Evolutionary conservation across 2,888 invertebrate genomes (phyloP), one percentile per base, ranked within the genome.

Genomic region (Drosophila pegasa): DNA sequence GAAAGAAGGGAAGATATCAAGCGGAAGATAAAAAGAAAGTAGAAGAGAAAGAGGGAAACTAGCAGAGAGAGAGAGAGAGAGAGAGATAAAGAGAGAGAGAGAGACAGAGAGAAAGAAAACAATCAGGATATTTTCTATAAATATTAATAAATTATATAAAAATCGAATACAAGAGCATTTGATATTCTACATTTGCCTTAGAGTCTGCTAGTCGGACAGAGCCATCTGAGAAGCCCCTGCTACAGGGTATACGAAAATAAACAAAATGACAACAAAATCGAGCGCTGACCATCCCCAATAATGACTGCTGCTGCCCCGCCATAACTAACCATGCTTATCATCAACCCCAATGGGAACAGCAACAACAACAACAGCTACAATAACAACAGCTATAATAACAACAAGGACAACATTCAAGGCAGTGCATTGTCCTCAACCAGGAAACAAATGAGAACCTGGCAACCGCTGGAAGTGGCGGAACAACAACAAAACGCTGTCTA

Each of bases 381-480:
- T n/a, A 25, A 16, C 37, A 33, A 20, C 22, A 48, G 16, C 10
- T 25, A 31, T 48, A 56, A 18, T 14, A 18, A 25, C 50, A 27
- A 20, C 33, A 38, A 20, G 35, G 61, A 65, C 54, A 66, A 64
- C 52, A 41, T 78, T 86, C 70, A 88, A 86, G 87, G 83, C 74
- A 88, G 84, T 85, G 84, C 89, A 85, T 88, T 85, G 85, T 85
- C 87, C 89, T 85, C 78, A 71, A 62, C 59, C 75, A 66, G 80
- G 65, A 76, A 80, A 57, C 61, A 59, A 38, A 40, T 37, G 47
- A 27, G 43, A 72, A 66, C 80, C 59, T 85, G 79, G 79, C 79
- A 80, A 85, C 83, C 66, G 50, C 0, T 38, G 57, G 33, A 48
- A 47, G 41, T 54, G 57, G 27, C 37, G 40, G 48, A 56, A 9